These are phyloP conservation scores for Zaprionus davidi DNA, from an alignment of 1,140 invertebrate genomes.

Conservation along the genomic window DNA sequence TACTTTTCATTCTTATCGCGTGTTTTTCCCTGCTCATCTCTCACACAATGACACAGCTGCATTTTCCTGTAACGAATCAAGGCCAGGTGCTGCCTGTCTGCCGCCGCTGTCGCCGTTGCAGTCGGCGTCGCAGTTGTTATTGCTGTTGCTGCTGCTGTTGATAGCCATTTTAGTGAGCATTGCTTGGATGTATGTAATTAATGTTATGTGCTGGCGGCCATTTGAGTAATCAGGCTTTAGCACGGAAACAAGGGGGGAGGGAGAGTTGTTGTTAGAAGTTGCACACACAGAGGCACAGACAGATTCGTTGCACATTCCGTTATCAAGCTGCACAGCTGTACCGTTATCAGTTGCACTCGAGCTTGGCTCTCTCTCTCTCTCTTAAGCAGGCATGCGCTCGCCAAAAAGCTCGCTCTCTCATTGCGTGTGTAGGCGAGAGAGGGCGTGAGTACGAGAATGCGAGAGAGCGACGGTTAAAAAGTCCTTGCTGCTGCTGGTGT, in stretches of 20 bases:
- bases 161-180: slow-evolving; percentile 58
- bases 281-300: not conserved
- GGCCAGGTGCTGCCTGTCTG: slow-evolving; percentile 30
- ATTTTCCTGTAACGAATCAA: slow-evolving; percentile 22
- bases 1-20: not conserved
- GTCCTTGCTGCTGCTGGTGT: slow-evolving; percentile 69
- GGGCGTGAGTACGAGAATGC: not conserved
- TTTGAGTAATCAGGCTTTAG: slow-evolving; percentile 57
- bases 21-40: slow-evolving; percentile 8
- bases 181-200: slow-evolving; percentile 62
- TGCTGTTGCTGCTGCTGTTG: slow-evolving; percentile 20
- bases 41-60: slow-evolving; percentile 34
- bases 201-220: slow-evolving; percentile 70
- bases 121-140: not conserved
- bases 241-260: not conserved
- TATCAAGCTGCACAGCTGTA: slow-evolving; percentile 74
- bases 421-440: not conserved
- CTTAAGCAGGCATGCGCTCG: slow-evolving; percentile 48
- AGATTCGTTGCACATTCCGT: slow-evolving; percentile 46
- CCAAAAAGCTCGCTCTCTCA: slow-evolving; percentile 48
- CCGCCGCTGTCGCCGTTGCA: not conserved
- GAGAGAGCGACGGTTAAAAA: slow-evolving; percentile 23
- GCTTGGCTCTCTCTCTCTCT: slow-evolving; percentile 23
- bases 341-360: slow-evolving; percentile 63
- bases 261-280: not conserved